These are phyloP conservation scores for Drosophila micromelanica DNA, from an alignment of 1,140 invertebrate genomes.

Conservation along the genomic window DNA sequence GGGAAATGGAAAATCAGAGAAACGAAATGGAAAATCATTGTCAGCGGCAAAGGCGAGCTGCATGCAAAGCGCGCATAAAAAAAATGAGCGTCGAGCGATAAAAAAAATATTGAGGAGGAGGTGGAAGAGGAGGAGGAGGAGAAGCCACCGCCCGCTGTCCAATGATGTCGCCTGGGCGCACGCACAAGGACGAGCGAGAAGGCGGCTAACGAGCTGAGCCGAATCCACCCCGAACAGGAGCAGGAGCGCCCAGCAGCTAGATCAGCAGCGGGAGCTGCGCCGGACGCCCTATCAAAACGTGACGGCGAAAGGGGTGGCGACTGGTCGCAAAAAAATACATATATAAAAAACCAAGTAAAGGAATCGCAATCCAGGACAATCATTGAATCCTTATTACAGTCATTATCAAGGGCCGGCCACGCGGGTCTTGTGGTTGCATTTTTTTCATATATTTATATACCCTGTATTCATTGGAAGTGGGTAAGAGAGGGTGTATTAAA, in stretches of 20 bases:
- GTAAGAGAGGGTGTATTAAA: too few species aligned
- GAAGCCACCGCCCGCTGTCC: constrained; percentile 27
- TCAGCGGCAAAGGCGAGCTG: constrained; percentile 20
- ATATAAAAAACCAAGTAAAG: constrained; percentile 6
- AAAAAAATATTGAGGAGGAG: constrained; percentile 7
- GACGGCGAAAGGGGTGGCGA: constrained; percentile 59
- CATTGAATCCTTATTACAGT: constrained; percentile 82
- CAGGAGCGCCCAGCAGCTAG: neutral
- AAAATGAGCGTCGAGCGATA: constrained; percentile 26
- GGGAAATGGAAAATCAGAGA: constrained; percentile 8
- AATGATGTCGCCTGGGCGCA: constrained; percentile 39
- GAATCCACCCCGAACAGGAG: constrained; percentile 45
- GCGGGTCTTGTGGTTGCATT: constrained; percentile 46
- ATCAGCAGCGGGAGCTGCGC: constrained; percentile 1
- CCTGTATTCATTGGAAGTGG: too few species aligned
- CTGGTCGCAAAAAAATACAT: constrained; percentile 28
- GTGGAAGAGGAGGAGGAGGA: constrained; percentile 17
- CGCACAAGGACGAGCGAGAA: constrained; percentile 8
- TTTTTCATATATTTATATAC: constrained; percentile 4
- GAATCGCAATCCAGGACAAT: constrained; percentile 71
- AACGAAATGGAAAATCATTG: constrained; percentile 36
- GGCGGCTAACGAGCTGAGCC: constrained; percentile 36
- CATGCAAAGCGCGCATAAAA: constrained; percentile 69
- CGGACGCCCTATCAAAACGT: constrained; percentile 64
- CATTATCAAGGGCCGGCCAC: constrained; percentile 68